Base-by-base conservation (phyloP, 2,113 vertebrate species). In the Cynoglossus semilaevis region DNA sequence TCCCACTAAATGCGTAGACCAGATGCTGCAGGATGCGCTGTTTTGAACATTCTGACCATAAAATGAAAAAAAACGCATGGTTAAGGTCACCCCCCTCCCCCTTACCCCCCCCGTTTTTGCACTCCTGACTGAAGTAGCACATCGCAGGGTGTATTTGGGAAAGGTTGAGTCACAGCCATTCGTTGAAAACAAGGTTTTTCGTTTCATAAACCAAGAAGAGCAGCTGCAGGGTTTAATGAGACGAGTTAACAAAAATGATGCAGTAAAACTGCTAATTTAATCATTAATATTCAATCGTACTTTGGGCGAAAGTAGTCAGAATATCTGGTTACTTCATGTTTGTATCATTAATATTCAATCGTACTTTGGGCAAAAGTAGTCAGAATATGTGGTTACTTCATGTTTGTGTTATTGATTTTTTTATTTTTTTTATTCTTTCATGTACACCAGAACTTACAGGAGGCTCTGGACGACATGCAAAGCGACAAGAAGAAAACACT, bases 371-470 rank as follows among this genome's bases (percentile, higher is more conserved):
- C n/a, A n/a, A n/a, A n/a, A n/a, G n/a, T n/a, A n/a, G n/a, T 29
- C 22, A 29, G 22, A 29, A 29, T 29, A 29, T 29, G n/a, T n/a
- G n/a, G n/a, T n/a, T n/a, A n/a, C n/a, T 29, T 29, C 22, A 29
- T 29, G 22, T 29, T 29, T 29, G 22, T 48, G 17, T 1, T 17
- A 22, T 11, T 47, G 19, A 8, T 43, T 43, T 1, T 9, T 8
- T n/a, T 1, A 29, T 4, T 46, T 47, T 52, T 61, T 0, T 18
- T 5, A 10, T 15, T 13, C 10, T 14, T 17, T 40, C 29, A 13
- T 15, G 2, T 19, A 43, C n/a, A 4, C 19, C 59, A 97, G 93
- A 84, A 82, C 47, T 68, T 95, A 64, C 90, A 92, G 55, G 62
- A 56, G 0, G 80, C 70, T 16, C 80, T 92, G 13, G 71, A 87